A percentile compares a stretch with the other conserved stretches of the same genome.
phyloP scores from a whole-genome alignment of 1,140 invertebrate species.

The Drosophila pruinosa region DNA sequence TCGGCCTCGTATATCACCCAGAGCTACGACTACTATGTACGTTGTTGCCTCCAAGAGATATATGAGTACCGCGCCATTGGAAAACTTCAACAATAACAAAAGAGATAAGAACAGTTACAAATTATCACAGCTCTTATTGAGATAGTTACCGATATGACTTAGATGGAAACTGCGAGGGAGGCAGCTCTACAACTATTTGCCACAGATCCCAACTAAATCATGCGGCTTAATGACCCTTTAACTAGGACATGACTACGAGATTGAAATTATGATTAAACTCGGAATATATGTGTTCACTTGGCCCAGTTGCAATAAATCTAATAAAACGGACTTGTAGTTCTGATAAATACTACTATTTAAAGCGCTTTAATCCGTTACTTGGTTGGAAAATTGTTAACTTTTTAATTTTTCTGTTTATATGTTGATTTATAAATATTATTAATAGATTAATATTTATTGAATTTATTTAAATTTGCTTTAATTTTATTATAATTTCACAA shows the following conservation, averaged over 20 bases:
- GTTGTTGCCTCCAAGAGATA: slow-evolving; percentile 14
- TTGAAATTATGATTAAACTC: neutral
- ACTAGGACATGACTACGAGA: neutral
- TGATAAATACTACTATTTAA: no score
- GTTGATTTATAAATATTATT: no score
- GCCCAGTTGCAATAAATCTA: no score
- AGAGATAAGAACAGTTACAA: slow-evolving; percentile 35
- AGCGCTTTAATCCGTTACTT: no score
- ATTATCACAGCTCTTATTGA: slow-evolving; percentile 25
- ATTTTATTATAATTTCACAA: no score
- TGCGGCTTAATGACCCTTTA: neutral
- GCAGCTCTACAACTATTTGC: neutral
- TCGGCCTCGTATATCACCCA: slow-evolving; percentile 35
- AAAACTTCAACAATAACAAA: slow-evolving; percentile 11
- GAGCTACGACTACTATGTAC: neutral
- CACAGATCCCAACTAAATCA: neutral
- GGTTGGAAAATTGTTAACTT: no score
- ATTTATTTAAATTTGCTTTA: no score
- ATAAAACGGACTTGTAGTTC: no score
- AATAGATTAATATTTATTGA: no score
- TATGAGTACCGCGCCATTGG: neutral
- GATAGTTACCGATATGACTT: neutral
- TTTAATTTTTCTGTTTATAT: no score
- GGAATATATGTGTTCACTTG: neutral
- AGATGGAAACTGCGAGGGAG: neutral